phyloP scores from a whole-genome alignment of 1,140 invertebrate genomes.

The Drosophila pseudoobscura region DNA sequence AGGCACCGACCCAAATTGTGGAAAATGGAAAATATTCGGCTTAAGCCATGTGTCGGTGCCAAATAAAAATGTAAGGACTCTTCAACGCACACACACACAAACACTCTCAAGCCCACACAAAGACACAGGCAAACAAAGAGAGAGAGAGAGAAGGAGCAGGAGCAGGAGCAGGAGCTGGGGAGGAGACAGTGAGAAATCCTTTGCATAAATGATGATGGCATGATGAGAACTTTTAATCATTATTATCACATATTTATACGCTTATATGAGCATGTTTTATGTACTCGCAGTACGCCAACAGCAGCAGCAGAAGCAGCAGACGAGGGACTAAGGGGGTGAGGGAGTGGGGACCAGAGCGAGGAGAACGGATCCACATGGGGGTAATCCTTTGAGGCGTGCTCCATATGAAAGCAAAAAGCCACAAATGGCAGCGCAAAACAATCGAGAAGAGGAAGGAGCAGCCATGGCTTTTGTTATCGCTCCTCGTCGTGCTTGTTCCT shows the following conservation, averaged over 20 bases:
- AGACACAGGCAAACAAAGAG: constrained; percentile 3
- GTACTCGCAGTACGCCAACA: constrained; percentile 61
- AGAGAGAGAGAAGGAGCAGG: background rate
- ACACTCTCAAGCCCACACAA: constrained; percentile 3
- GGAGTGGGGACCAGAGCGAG: background rate
- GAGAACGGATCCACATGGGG: constrained; percentile 5
- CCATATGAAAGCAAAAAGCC: constrained; percentile 77
- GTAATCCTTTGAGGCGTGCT: constrained; percentile 76
- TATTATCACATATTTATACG: constrained; percentile 84
- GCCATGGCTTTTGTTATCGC: constrained; percentile 59
- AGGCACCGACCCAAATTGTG: constrained; percentile 34
- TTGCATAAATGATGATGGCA: constrained; percentile 82
- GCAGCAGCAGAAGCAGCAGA: constrained; percentile 23
- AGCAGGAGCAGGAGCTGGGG: background rate
- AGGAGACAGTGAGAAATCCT: constrained; percentile 62
- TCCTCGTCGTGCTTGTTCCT: constrained; percentile 67
- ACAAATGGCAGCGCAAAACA: constrained; percentile 82
- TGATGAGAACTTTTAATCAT: constrained; percentile 83
- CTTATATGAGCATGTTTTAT: constrained; percentile 83
- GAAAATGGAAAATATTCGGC: constrained; percentile 72
- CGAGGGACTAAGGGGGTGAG: no score
- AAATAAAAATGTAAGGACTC: constrained; percentile 77
- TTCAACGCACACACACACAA: constrained; percentile 28
- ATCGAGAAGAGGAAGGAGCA: constrained; percentile 29
- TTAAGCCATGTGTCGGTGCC: constrained; percentile 63